Evolutionary conservation across 2,797 vertebrate species (phyloP), one percentile per base, ranked within the genome.

Genomic region (Darevskia mixta): DNA sequence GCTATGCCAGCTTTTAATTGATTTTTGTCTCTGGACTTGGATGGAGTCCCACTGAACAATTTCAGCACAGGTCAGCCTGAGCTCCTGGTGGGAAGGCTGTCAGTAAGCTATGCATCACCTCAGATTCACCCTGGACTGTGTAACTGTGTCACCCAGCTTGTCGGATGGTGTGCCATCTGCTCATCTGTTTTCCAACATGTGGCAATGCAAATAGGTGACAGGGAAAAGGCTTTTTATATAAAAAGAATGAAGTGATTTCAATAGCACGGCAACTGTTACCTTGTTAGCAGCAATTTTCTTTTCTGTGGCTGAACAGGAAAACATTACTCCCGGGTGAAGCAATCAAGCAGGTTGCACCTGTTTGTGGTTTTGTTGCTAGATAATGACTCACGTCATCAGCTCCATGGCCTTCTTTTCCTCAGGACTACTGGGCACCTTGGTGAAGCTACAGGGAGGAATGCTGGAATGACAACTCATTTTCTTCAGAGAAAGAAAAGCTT

Each of bases 181-280:
- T 92, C 89, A 32, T 90, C 86, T 85, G 88, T 89, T 93, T 93
- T 94, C 93, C 90, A 89, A 86, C 0, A 15, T 11, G 61, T 76
- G 78, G 88, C 45, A n/a, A 35, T 58, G 86, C 83, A 85, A 94
- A 93, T 89, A 92, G 64, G 84, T 95, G 88, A 92, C 76, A 90
- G 82, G 81, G 86, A 93, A 90, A 93, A 91, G 77, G 82, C 92
- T 9, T 84, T 93, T 86, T 80, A 5, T 4, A 18, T 8, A 38
- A 1, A 66, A 85, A 84, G 90, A 81, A 88, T 29, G 18, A 84
- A 78, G 81, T 89, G 95, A 93, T 93, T 94, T 94, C 92, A 95
- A 91, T 88, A 95, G 89, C 94, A 92, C 85, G 89, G 90, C 92
- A 93, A 89, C 91, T 94, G 92, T 86, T 94, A 83, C 61, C 86